Evolutionary conservation across 2,113 vertebrate genomes (phyloP).

Genomic region (Barnardius zonarius): DNA sequence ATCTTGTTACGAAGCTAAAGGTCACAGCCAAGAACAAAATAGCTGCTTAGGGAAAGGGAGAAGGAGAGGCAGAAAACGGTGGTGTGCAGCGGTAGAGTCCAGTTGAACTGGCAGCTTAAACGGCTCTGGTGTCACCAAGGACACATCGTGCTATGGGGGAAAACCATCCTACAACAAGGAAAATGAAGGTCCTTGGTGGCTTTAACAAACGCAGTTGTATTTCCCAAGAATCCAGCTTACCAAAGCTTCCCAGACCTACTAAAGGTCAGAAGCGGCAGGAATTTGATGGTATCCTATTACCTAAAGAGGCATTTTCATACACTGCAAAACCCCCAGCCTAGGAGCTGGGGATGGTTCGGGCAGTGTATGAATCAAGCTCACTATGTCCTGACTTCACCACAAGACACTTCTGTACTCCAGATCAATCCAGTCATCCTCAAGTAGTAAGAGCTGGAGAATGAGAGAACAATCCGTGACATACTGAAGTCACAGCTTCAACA

Average conservation of each 20-base stretch:
- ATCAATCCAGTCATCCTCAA: background rate
- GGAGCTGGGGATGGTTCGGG: background rate
- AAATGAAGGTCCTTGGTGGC: background rate
- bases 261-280: slow-evolving; percentile 6
- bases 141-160: background rate
- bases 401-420: background rate
- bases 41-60: background rate
- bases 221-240: background rate
- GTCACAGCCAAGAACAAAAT: background rate
- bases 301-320: background rate
- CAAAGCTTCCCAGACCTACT: background rate
- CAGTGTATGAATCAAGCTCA: background rate
- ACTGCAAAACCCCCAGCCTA: background rate
- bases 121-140: background rate
- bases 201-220: background rate
- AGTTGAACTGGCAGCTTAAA: background rate
- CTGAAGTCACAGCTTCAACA: background rate
- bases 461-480: background rate
- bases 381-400: background rate
- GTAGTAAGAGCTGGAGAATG: background rate
- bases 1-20: background rate
- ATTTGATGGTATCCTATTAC: background rate
- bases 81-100: background rate
- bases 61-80: background rate
- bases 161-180: background rate